phyloP scores from a whole-genome alignment of 2,113 vertebrate genomes.

The Felis chaus region DNA sequence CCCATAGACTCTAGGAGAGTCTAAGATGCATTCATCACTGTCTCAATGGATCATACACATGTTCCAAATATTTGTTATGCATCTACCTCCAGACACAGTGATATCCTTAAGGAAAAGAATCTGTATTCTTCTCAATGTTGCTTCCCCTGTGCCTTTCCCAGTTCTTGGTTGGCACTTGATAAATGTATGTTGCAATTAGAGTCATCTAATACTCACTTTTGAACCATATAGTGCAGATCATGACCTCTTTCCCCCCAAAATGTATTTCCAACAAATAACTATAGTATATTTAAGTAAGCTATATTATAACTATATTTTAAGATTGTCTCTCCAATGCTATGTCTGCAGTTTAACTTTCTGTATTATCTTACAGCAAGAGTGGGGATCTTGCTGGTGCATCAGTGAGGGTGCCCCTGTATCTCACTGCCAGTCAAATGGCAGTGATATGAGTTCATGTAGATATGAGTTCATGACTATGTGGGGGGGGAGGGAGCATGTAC shows the following conservation, averaged over 20 bases:
- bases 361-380: background rate
- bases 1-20: background rate
- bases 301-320: background rate
- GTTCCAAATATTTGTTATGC: background rate
- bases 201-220: background rate
- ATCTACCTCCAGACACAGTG: background rate
- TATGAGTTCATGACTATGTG: background rate
- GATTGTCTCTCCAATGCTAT: background rate
- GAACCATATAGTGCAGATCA: background rate
- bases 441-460: background rate
- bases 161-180: background rate
- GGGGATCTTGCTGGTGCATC: background rate
- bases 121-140: background rate
- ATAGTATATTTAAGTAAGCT: background rate
- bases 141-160: background rate
- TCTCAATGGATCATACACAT: background rate
- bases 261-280: conserved; percentile 27
- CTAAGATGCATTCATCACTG: background rate
- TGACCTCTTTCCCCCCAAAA: background rate
- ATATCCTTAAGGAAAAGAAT: background rate
- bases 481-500: background rate
- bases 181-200: background rate
- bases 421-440: background rate
- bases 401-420: background rate
- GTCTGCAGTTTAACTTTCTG: background rate